Percentiles rank a stretch among this genome's conserved stretches.
Evolutionary conservation across 2,888 invertebrate genomes (phyloP).

Genomic region (Pollenia amentaria): DNA sequence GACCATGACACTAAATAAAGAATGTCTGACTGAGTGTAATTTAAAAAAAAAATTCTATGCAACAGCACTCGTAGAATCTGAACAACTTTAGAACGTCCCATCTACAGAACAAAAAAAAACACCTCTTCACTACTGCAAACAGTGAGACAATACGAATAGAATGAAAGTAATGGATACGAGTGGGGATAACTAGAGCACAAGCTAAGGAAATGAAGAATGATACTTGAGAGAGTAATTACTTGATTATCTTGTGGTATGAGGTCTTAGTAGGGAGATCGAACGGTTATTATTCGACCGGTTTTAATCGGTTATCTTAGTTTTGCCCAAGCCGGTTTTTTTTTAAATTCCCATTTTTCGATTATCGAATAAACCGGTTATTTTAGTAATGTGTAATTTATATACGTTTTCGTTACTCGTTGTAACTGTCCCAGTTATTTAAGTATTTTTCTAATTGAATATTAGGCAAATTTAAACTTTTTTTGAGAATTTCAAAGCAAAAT

Average conservation of each 20-base stretch:
- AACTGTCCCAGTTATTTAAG: too few species aligned
- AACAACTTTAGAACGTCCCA: neutral
- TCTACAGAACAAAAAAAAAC: constrained; percentile 5
- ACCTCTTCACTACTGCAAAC: constrained; percentile 37
- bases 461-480: too few species aligned
- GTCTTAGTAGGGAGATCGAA: too few species aligned
- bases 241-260: constrained; percentile 43
- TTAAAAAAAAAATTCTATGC: constrained; percentile 14
- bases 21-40: constrained; percentile 37
- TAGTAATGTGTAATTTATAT: too few species aligned
- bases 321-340: too few species aligned
- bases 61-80: constrained; percentile 9
- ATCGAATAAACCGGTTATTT: too few species aligned
- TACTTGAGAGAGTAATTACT: constrained; percentile 65
- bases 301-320: too few species aligned
- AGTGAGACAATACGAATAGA: constrained; percentile 4
- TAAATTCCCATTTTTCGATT: too few species aligned
- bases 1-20: constrained; percentile 64
- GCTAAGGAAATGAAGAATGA: constrained; percentile 38
- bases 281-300: too few species aligned
- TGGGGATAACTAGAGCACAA: constrained; percentile 48
- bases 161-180: constrained; percentile 20
- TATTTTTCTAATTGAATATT: too few species aligned
- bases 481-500: too few species aligned
- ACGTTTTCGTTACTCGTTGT: too few species aligned